phyloP scores from a whole-genome alignment of 1,140 invertebrate species.

The Semibalanus balanoides region DNA sequence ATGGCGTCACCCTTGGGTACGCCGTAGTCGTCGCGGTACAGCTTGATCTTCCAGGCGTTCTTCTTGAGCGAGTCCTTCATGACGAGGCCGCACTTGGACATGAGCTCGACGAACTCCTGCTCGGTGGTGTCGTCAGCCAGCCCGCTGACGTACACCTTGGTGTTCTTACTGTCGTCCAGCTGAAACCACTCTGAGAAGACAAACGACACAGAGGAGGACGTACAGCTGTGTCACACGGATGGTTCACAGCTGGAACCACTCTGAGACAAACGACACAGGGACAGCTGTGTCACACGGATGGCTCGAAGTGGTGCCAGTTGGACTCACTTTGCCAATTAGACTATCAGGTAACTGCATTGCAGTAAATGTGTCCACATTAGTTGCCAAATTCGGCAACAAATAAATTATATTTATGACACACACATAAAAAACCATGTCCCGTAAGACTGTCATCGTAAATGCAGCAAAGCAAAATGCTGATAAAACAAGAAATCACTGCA shows the following conservation, averaged over 20 bases:
- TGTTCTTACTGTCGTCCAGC: slow-evolving; percentile 77
- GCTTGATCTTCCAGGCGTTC: slow-evolving; percentile 81
- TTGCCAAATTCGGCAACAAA: too few relatives aligned
- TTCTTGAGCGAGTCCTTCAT: slow-evolving; percentile 61
- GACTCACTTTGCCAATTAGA: too few relatives aligned
- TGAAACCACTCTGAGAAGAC: slow-evolving; percentile 79
- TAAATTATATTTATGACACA: too few relatives aligned
- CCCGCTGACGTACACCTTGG: slow-evolving; percentile 92
- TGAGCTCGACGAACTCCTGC: slow-evolving; percentile 75
- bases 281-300: too few relatives aligned
- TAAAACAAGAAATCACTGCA: too few relatives aligned
- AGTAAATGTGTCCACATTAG: too few relatives aligned
- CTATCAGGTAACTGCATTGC: too few relatives aligned
- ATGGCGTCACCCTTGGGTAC: slow-evolving; percentile 88
- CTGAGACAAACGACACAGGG: slow-evolving; percentile 22
- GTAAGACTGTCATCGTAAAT: too few relatives aligned
- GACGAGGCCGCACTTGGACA: slow-evolving; percentile 92
- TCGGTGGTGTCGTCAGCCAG: slow-evolving; percentile 78
- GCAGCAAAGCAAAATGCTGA: too few relatives aligned
- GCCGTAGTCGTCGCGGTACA: slow-evolving; percentile 77
- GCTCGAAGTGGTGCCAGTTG: too few relatives aligned
- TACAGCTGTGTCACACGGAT: too few relatives aligned
- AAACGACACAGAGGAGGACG: not conserved
- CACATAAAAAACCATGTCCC: too few relatives aligned
- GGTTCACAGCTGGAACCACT: slow-evolving; percentile 93